phyloP scores from a whole-genome alignment of 2,797 vertebrate species.

The Xenentodon cancila region DNA sequence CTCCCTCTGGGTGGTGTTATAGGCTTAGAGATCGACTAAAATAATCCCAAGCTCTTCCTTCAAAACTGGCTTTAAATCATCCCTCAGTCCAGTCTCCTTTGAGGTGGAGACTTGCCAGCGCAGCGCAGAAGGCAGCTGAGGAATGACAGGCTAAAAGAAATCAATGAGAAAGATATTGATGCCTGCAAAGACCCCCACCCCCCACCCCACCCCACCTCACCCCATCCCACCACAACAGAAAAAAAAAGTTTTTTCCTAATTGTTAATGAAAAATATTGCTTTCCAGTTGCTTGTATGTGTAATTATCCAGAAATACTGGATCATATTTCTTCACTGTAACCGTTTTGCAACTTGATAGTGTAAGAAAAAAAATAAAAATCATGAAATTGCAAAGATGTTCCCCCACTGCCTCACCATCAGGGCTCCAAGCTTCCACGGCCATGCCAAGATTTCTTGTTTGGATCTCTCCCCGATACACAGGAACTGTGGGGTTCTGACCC shows the following conservation, averaged over 20 bases:
- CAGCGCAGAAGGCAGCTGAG: slow-evolving; percentile 44
- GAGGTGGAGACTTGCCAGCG: slow-evolving; percentile 38
- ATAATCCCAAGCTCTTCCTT: slow-evolving; percentile 58
- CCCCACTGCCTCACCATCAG: slow-evolving; percentile 82
- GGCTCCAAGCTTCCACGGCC: slow-evolving; percentile 91
- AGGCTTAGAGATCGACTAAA: slow-evolving; percentile 56
- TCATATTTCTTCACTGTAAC: slow-evolving; percentile 8
- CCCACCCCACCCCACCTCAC: too few relatives aligned
- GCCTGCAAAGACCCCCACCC: too few relatives aligned
- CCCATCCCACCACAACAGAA: too few relatives aligned
- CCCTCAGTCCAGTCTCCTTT: slow-evolving; percentile 60
- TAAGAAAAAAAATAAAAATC: neutral
- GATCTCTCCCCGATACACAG: slow-evolving; percentile 94
- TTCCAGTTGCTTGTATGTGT: slow-evolving; percentile 11
- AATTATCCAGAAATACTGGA: slow-evolving; percentile 24
- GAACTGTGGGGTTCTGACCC: slow-evolving; percentile 92
- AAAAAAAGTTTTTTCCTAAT: slow-evolving; percentile 17
- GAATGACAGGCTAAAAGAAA: slow-evolving; percentile 51
- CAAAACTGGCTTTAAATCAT: slow-evolving; percentile 67
- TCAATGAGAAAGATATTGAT: slow-evolving; percentile 52
- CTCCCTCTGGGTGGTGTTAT: slow-evolving; percentile 56
- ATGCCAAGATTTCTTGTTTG: slow-evolving; percentile 95
- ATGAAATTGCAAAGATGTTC: neutral
- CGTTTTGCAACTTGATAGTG: neutral
- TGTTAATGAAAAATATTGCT: slow-evolving; percentile 10